A percentile compares a stretch with the other conserved stretches of the same genome.
These are phyloP conservation scores for Mesopsocus fuscifrons DNA, from an alignment of 2,888 invertebrate species.

Conservation along the genomic window DNA sequence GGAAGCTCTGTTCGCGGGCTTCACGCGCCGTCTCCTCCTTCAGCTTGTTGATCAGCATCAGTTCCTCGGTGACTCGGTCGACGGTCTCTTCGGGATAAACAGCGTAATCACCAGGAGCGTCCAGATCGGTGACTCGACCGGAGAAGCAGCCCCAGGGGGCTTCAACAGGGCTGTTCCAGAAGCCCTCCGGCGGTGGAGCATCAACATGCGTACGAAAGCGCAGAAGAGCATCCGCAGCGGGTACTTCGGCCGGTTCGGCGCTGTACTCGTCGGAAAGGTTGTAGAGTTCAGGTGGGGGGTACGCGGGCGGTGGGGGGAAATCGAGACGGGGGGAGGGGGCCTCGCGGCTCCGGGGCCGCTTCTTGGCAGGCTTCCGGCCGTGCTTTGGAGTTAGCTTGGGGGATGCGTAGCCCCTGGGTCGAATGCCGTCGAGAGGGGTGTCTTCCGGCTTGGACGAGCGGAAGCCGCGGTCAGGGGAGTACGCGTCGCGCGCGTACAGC, in stretches of 20 bases:
- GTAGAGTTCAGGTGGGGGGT: constrained; percentile 34
- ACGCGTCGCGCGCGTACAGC: too few species aligned
- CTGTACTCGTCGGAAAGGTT: not conserved
- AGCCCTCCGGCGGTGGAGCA: constrained; percentile 4
- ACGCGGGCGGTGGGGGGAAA: constrained; percentile 55
- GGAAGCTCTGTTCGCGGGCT: not conserved
- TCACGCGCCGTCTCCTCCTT: not conserved
- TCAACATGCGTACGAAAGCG: not conserved
- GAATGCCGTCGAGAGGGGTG: too few species aligned
- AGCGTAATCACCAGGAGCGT: not conserved
- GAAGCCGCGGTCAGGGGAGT: too few species aligned
- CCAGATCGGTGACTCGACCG: constrained; percentile 2
- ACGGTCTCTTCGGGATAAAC: not conserved
- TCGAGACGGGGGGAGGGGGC: constrained; percentile 27
- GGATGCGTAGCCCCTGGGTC: not conserved
- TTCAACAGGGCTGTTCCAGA: constrained; percentile 9
- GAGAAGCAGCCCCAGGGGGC: constrained; percentile 3
- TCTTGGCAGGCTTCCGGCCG: constrained; percentile 1
- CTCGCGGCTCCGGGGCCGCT: not conserved
- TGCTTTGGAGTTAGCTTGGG: not conserved
- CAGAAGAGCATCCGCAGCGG: constrained; percentile 1
- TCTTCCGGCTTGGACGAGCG: too few species aligned
- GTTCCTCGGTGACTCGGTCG: not conserved
- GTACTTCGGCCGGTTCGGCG: not conserved
- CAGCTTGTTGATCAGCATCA: constrained; percentile 4